Conservation (phyloP, 2,113 vertebrate genomes). For the Ictalurus furcatus region DNA sequence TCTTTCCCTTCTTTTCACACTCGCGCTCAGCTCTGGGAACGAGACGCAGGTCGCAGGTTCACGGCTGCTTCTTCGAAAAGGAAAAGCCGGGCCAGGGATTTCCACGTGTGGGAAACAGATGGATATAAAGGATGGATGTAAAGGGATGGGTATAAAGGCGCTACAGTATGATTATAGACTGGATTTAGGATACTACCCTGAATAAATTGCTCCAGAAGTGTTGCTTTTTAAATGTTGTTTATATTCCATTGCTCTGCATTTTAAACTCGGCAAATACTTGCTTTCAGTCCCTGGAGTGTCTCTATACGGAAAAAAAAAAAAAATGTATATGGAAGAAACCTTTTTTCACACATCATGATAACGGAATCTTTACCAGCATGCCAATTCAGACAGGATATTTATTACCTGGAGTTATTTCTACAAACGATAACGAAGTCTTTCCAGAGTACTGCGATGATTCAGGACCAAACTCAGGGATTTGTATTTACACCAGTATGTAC, state of each 20-base stretch:
- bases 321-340: neutral
- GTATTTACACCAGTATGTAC: no score
- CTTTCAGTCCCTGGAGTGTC: neutral
- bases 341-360: neutral
- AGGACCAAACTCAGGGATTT: neutral
- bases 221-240: neutral
- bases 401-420: neutral
- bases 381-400: neutral
- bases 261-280: neutral
- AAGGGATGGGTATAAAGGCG: neutral
- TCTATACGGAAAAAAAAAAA: neutral
- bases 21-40: neutral
- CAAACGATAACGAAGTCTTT: neutral
- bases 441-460: neutral
- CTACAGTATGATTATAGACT: neutral
- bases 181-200: neutral
- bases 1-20: conserved; percentile 22
- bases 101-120: neutral
- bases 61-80: neutral
- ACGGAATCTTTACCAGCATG: neutral
- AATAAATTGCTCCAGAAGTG: neutral
- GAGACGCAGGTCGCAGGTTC: neutral
- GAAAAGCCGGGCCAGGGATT: neutral
- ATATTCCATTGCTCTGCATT: neutral
- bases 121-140: no score